These are phyloP conservation scores for Oreochromis spilurus DNA, from an alignment of 2,113 vertebrate species.

Conservation along the genomic window DNA sequence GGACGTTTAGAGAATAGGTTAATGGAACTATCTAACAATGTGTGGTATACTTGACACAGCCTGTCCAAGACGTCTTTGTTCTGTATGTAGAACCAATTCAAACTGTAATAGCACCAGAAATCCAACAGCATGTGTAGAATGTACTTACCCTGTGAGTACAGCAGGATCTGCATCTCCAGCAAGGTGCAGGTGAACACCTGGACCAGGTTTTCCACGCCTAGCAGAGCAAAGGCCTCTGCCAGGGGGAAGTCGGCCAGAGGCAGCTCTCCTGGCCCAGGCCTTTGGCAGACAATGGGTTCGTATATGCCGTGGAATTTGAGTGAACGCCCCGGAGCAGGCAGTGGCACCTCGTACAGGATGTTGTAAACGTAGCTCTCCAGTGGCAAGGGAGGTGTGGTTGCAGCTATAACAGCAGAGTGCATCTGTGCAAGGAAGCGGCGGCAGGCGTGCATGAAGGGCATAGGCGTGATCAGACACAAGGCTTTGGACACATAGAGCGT, in stretches of 20 bases:
- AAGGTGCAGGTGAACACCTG: slow-evolving; percentile 97
- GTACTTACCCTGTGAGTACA: slow-evolving; percentile 97
- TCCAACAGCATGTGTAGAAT: neutral
- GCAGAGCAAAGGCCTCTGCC: slow-evolving; percentile 86
- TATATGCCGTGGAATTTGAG: slow-evolving; percentile 96
- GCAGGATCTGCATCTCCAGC: slow-evolving; percentile 96
- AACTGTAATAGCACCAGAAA: neutral
- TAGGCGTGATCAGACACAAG: slow-evolving; percentile 93
- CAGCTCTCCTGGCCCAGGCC: slow-evolving; percentile 89
- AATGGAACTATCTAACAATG: neutral
- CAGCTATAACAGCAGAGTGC: slow-evolving; percentile 87
- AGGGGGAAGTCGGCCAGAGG: slow-evolving; percentile 93
- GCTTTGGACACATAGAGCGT: slow-evolving; percentile 96
- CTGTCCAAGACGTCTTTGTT: neutral
- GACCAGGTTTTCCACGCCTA: slow-evolving; percentile 94
- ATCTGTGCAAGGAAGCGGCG: slow-evolving; percentile 89
- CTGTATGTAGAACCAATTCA: rapidly evolving
- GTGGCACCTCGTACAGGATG: slow-evolving; percentile 94
- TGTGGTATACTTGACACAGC: neutral
- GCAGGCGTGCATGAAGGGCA: slow-evolving; percentile 95
- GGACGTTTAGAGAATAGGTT: neutral
- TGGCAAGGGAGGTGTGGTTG: slow-evolving; percentile 82
- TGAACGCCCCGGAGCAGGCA: slow-evolving; percentile 89
- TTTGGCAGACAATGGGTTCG: slow-evolving; percentile 90
- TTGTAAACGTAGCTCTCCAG: slow-evolving; percentile 99